Evolutionary conservation across 2,113 vertebrate species (phyloP).

Genomic region (human (Homo sapiens)): GRCh38 chr13:19663001-19663500

Average conservation of each 20-base stretch:
- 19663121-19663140: conserved; percentile 90
- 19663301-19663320: too few species aligned
- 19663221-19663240: fast-evolving
- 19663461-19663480: too few species aligned
- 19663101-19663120: conserved; percentile 93
- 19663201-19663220: not conserved
- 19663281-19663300: not conserved
- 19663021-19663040: conserved; percentile 82
- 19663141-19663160: not conserved
- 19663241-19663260: not conserved
- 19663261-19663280: not conserved
- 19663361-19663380: not conserved
- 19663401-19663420: not conserved
- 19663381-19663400: not conserved
- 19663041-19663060: conserved; percentile 95
- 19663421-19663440: not conserved
- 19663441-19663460: not conserved
- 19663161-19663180: not conserved
- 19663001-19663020: not conserved
- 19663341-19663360: too few species aligned
- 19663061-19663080: conserved; percentile 97
- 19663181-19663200: not conserved
- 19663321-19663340: not conserved
- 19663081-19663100: conserved; percentile 93
- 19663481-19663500: not conserved